A percentile compares a stretch with the other conserved stretches of the same genome.
Conservation (phyloP, 1,140 invertebrate genomes). For the Doryteuthis pealeii region DNA sequence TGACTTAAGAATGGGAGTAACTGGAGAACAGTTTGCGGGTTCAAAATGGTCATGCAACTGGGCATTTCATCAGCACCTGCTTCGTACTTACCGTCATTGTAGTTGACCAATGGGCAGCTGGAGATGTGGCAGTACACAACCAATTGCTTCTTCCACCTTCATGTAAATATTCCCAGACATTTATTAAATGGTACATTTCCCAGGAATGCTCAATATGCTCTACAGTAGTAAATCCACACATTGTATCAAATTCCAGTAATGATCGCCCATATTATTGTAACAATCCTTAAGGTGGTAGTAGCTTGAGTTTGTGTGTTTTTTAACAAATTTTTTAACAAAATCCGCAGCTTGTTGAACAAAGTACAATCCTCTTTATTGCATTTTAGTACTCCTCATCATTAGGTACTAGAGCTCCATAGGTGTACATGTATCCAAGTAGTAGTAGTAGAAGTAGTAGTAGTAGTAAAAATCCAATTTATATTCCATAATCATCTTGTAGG, state of each 20-base stretch:
- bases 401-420: not conserved
- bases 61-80: slow-evolving; percentile 7
- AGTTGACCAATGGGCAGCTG: not conserved
- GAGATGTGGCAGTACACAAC: not conserved
- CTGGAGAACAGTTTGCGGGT: not conserved
- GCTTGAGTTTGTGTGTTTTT: not conserved
- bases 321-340: not conserved
- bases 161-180: slow-evolving; percentile 2
- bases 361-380: no score
- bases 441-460: no score
- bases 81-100: slow-evolving; percentile 5
- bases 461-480: slow-evolving; percentile 2
- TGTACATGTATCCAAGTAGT: not conserved
- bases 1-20: not conserved
- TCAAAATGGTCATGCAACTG: slow-evolving; percentile 10
- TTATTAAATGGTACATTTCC: slow-evolving; percentile 7
- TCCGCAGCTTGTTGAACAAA: no score
- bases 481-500: not conserved
- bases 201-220: not conserved
- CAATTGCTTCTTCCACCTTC: not conserved
- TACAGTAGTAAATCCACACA: slow-evolving; percentile 7
- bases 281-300: not conserved
- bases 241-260: not conserved
- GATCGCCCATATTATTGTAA: not conserved
- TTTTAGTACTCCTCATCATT: slow-evolving; percentile 2